Conservation (phyloP, 2,113 vertebrate genomes). For the Odocoileus hemionus region DNA sequence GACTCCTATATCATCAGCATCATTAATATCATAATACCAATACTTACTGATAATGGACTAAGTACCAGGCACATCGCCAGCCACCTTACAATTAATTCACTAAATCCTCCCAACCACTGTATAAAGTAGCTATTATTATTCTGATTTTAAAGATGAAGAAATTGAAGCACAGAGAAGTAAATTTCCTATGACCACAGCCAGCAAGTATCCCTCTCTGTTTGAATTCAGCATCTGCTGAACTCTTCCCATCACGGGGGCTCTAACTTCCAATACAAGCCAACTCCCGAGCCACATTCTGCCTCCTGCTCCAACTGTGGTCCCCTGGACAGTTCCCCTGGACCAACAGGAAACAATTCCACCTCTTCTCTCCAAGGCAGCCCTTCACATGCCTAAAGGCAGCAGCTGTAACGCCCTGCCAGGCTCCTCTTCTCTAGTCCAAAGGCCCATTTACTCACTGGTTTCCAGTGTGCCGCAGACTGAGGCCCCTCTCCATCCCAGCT, state of each 20-base stretch:
- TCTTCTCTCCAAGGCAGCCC: not conserved
- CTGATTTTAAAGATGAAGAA: constrained; percentile 6
- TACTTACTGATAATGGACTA: not conserved
- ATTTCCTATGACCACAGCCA: not conserved
- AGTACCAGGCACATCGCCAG: not conserved
- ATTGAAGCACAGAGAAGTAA: not conserved
- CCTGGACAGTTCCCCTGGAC: not conserved
- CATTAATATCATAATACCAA: not conserved
- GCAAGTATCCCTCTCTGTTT: not conserved
- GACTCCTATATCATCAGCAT: not conserved
- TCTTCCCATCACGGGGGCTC: not conserved
- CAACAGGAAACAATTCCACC: not conserved
- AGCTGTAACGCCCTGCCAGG: not conserved
- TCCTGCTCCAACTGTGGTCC: not conserved
- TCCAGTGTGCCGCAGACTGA: not conserved
- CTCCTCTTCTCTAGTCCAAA: not conserved
- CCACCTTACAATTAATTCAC: not conserved
- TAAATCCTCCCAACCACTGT: not conserved
- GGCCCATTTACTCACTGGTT: not conserved
- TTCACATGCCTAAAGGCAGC: not conserved
- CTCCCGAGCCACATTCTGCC: not conserved
- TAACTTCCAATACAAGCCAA: not conserved
- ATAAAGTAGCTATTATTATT: not conserved
- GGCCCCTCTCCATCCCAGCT: not conserved
- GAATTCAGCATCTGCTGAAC: not conserved